These are phyloP conservation scores for Anabas testudineus DNA, from an alignment of 2,797 vertebrate genomes.

Conservation along the genomic window DNA sequence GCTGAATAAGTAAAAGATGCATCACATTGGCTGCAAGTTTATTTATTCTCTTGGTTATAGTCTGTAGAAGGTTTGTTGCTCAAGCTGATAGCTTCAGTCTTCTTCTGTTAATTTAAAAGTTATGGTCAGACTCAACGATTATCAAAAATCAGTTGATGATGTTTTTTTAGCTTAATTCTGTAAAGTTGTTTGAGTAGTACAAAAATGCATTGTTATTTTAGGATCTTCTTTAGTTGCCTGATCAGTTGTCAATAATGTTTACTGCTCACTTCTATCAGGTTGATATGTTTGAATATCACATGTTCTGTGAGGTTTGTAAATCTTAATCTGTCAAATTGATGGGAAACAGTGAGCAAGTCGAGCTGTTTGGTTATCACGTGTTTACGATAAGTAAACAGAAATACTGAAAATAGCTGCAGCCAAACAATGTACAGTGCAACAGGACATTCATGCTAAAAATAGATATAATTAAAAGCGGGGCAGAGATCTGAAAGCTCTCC, in stretches of 20 bases:
- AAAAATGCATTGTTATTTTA: no score
- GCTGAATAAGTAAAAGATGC: not conserved
- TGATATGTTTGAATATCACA: no score
- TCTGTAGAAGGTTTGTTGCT: not conserved
- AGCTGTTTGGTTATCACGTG: no score
- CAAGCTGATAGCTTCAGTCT: not conserved
- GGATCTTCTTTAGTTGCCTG: no score
- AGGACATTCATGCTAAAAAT: conserved; percentile 35
- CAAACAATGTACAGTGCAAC: conserved; percentile 1
- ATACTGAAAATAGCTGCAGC: conserved; percentile 2
- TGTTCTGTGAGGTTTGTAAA: no score
- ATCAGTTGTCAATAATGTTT: no score
- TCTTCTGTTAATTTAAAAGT: no score
- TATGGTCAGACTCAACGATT: no score
- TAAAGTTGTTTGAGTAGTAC: no score
- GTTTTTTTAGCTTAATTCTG: not conserved
- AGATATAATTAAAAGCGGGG: conserved; percentile 22
- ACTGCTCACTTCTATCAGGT: no score
- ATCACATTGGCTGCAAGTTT: not conserved
- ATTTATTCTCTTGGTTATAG: not conserved
- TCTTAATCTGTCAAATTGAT: no score
- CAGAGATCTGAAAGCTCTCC: conserved; percentile 1
- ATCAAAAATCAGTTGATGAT: not conserved
- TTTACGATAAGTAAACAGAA: not conserved
- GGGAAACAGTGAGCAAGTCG: no score